These are phyloP conservation scores for Clarias platycephalus DNA, from an alignment of 2,797 vertebrate species.

Conservation along the genomic window DNA sequence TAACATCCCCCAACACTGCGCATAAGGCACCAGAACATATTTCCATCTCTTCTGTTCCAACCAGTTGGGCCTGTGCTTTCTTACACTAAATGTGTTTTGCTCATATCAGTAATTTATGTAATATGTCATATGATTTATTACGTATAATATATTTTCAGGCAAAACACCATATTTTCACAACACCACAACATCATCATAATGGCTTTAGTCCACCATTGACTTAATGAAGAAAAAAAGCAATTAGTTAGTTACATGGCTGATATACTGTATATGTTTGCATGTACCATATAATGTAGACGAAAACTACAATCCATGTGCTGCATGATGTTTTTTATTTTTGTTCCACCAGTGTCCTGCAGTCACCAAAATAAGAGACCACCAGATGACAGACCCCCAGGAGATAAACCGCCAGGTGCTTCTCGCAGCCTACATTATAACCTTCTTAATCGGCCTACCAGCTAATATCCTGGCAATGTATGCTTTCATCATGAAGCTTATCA, in stretches of 20 bases:
- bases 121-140: background rate
- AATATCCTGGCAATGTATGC: slow-evolving; percentile 76
- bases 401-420: slow-evolving; percentile 60
- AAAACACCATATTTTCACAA: background rate
- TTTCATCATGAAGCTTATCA: slow-evolving; percentile 68
- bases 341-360: too few species aligned
- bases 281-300: too few species aligned
- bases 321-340: too few species aligned
- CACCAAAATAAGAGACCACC: too few species aligned
- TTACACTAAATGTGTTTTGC: background rate
- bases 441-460: slow-evolving; percentile 76
- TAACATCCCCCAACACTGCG: too few species aligned
- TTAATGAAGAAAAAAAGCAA: too few species aligned
- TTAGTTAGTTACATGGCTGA: too few species aligned
- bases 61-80: background rate
- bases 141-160: background rate
- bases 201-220: background rate
- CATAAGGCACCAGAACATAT: too few species aligned
- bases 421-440: slow-evolving; percentile 69
- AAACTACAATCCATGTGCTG: too few species aligned
- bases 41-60: background rate
- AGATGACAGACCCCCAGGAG: background rate
- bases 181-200: background rate
- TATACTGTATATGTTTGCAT: background rate
- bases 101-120: background rate